Percentiles rank a stretch among this genome's conserved stretches.
Conservation (phyloP, 1,140 invertebrate species). For the Phymorhynchus buccinoides region DNA sequence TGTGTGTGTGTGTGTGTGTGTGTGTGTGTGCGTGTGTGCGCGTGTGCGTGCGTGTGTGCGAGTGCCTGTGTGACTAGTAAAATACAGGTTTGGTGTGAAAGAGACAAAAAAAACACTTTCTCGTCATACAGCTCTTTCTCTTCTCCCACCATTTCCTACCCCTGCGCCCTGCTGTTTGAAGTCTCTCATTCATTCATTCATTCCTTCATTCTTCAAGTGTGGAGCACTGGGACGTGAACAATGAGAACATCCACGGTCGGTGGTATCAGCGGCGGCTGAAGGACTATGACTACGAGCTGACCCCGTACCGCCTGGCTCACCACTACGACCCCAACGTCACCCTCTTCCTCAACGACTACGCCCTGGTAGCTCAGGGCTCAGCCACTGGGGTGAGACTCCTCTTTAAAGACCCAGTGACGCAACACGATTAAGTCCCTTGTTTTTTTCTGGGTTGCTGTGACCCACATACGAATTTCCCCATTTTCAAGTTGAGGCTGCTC, state of each 20-base stretch:
- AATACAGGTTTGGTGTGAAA: too few species aligned
- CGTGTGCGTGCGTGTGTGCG: not conserved
- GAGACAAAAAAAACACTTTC: too few species aligned
- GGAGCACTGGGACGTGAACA: constrained; percentile 64
- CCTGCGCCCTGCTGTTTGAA: too few species aligned
- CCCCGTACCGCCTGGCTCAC: constrained; percentile 58
- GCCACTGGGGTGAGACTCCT: constrained; percentile 52
- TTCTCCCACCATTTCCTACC: too few species aligned
- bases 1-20: not conserved
- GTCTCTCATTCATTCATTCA: too few species aligned
- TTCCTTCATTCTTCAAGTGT: not conserved
- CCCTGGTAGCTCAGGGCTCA: constrained; percentile 42
- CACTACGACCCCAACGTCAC: constrained; percentile 47
- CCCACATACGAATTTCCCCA: too few species aligned
- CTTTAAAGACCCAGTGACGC: too few species aligned
- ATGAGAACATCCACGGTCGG: constrained; percentile 57
- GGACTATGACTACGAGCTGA: constrained; percentile 49
- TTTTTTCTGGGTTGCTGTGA: too few species aligned
- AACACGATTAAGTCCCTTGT: too few species aligned
- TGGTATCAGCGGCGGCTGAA: constrained; percentile 52
- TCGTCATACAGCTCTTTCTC: too few species aligned
- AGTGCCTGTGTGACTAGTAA: not conserved
- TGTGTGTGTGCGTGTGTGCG: not conserved
- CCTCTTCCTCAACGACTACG: constrained; percentile 65
- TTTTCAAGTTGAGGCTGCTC: too few species aligned